Percentiles rank a stretch among this genome's conserved stretches.
These are phyloP conservation scores for Acronicta psi DNA, from an alignment of 2,888 invertebrate genomes.

Conservation along the genomic window DNA sequence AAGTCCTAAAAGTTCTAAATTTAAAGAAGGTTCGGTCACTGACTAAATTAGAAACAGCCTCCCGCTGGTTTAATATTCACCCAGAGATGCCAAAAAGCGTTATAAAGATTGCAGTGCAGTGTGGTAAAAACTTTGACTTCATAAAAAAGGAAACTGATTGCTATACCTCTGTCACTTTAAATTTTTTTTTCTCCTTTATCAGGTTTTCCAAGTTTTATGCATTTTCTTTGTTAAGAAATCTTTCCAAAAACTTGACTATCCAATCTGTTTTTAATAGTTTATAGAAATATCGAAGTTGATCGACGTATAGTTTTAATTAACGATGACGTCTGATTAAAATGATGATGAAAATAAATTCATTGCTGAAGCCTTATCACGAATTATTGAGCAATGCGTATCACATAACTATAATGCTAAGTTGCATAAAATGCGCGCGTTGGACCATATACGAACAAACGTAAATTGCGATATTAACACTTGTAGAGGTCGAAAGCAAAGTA, in stretches of 20 bases:
- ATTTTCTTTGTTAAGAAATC: too few relatives aligned
- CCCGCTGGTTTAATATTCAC: conserved; percentile 37
- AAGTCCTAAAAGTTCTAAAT: conserved; percentile 32
- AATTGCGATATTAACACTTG: conserved; percentile 58
- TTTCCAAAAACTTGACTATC: too few relatives aligned
- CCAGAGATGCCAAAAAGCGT: conserved; percentile 23
- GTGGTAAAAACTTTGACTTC: background rate
- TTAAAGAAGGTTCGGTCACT: conserved; percentile 44
- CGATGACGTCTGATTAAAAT: conserved; percentile 11
- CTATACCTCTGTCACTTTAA: background rate
- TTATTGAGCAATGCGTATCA: conserved; percentile 63
- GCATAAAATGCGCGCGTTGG: conserved; percentile 59
- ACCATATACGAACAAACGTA: conserved; percentile 59
- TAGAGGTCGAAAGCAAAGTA: conserved; percentile 59
- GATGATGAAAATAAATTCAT: conserved; percentile 47
- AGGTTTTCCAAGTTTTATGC: too few relatives aligned
- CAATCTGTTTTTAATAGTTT: too few relatives aligned
- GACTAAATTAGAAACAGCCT: conserved; percentile 24
- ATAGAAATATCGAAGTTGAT: too few relatives aligned
- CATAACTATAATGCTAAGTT: conserved; percentile 61
- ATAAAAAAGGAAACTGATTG: background rate
- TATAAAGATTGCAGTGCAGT: background rate
- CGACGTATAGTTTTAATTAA: background rate
- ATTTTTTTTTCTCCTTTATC: background rate
- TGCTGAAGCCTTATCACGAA: conserved; percentile 64